Evolutionary conservation across 1,140 invertebrate species (phyloP).

Genomic region (Cotesia vestalis): DNA sequence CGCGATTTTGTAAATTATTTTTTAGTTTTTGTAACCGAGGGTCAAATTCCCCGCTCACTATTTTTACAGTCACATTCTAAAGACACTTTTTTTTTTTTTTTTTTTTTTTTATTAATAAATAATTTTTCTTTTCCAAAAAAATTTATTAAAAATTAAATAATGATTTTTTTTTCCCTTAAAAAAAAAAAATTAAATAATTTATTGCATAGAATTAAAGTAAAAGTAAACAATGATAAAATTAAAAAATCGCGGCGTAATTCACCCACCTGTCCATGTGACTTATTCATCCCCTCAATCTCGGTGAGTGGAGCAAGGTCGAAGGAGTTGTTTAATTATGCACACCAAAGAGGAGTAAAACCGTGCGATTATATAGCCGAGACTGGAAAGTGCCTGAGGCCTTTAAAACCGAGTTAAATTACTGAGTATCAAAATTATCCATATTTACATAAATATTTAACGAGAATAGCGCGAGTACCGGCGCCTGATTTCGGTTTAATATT

Average conservation of each 20-base stretch:
- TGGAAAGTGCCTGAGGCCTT: constrained; percentile 37
- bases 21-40: not conserved
- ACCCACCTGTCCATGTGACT: constrained; percentile 45
- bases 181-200: no score
- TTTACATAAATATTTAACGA: not conserved
- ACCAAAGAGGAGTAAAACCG: constrained; percentile 25
- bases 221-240: not conserved
- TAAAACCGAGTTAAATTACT: constrained; percentile 43
- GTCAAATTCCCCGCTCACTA: no score
- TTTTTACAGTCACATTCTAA: no score
- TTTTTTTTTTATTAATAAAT: no score
- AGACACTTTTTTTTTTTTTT: no score
- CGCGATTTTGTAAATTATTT: not conserved
- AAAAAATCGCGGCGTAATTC: constrained; percentile 3
- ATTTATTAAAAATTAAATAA: no score
- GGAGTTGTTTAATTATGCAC: constrained; percentile 58
- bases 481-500: no score
- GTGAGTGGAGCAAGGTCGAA: constrained; percentile 62
- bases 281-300: constrained; percentile 62
- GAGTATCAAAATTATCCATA: constrained; percentile 1
- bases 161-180: no score
- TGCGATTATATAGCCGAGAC: not conserved
- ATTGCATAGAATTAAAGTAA: no score
- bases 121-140: no score
- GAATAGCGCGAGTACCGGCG: no score